Percentiles rank a stretch among this genome's conserved stretches.
Conservation (phyloP, 2,888 invertebrate species). For the Chaitophorus viminalis region DNA sequence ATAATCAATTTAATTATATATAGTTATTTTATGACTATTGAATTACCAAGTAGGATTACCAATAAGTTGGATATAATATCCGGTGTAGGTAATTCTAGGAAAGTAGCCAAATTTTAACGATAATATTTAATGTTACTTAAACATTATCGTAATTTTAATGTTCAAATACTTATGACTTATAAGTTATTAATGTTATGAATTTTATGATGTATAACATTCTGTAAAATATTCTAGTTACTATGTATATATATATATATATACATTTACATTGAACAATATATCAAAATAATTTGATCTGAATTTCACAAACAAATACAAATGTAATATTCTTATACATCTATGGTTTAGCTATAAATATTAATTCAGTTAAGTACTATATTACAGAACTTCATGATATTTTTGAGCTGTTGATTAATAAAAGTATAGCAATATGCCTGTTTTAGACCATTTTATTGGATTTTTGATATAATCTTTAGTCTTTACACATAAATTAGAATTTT, state of each 20-base stretch:
- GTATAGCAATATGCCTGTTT: neutral
- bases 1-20: constrained; percentile 2
- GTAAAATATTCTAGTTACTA: no score
- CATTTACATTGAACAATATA: neutral
- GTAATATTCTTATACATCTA: no score
- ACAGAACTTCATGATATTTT: no score
- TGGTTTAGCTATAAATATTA: no score
- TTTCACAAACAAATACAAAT: no score
- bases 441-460: neutral
- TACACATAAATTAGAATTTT: neutral
- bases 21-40: neutral
- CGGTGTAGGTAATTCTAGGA: constrained; percentile 16
- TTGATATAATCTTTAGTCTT: no score
- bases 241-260: no score
- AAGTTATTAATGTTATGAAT: no score
- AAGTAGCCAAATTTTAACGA: constrained; percentile 17
- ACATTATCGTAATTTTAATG: neutral
- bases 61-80: constrained; percentile 21
- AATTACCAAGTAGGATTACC: constrained; percentile 20
- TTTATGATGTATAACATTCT: no score
- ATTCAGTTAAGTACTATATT: no score
- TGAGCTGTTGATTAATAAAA: no score
- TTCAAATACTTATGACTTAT: neutral
- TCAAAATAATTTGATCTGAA: no score
- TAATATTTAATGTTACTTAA: neutral